phyloP scores from a whole-genome alignment of 1,140 invertebrate species.

The Drosophila quadrilineata region DNA sequence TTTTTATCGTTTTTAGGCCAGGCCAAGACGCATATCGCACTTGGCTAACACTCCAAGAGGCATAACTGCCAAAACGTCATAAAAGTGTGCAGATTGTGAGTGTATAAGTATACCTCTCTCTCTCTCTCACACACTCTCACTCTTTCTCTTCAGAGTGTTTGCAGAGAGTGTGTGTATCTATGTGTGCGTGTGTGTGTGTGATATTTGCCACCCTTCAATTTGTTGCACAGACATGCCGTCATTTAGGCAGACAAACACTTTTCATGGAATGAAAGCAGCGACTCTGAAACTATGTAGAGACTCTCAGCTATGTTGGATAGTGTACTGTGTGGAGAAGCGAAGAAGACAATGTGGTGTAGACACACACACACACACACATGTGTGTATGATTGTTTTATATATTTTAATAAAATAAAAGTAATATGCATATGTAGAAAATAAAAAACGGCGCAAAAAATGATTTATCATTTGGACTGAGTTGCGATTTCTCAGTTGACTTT shows the following conservation, averaged over 20 bases:
- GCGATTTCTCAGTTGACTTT: slow-evolving; percentile 65
- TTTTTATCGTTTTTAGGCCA: not conserved
- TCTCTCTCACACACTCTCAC: too few relatives aligned
- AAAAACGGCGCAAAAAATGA: slow-evolving; percentile 55
- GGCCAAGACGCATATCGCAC: slow-evolving; percentile 30
- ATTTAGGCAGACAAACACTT: slow-evolving; percentile 56
- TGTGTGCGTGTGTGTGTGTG: slow-evolving; percentile 13
- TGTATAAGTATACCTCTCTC: too few relatives aligned
- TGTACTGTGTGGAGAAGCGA: not conserved
- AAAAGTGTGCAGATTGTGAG: slow-evolving; percentile 41
- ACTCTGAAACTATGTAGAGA: slow-evolving; percentile 17
- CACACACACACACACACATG: too few relatives aligned
- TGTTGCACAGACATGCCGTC: slow-evolving; percentile 60
- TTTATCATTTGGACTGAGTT: slow-evolving; percentile 63
- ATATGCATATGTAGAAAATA: too few relatives aligned
- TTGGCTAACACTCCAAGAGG: slow-evolving; percentile 46
- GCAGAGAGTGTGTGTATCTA: slow-evolving; percentile 9
- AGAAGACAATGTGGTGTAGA: slow-evolving; percentile 34
- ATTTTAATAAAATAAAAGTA: slow-evolving; percentile 17
- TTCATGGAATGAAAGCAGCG: slow-evolving; percentile 22
- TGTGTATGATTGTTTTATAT: slow-evolving; percentile 53
- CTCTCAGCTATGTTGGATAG: slow-evolving; percentile 2
- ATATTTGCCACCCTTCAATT: slow-evolving; percentile 68
- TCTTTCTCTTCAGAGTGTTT: too few relatives aligned
- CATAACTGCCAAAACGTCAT: slow-evolving; percentile 69